These are phyloP conservation scores for Trogon surrucura DNA, from an alignment of 2,113 vertebrate genomes.

Conservation along the genomic window DNA sequence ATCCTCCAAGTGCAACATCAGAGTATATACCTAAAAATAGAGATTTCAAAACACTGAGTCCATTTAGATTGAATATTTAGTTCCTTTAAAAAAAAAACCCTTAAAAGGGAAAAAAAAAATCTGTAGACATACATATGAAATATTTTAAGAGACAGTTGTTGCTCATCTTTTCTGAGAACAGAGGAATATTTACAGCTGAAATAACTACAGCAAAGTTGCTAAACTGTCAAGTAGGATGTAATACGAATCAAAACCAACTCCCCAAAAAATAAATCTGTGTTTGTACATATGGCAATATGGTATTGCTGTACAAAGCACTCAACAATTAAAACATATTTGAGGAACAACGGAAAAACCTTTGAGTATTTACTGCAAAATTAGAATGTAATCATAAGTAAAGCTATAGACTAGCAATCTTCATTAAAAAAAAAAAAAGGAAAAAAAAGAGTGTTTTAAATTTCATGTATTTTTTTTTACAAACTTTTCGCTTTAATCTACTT, in stretches of 20 bases:
- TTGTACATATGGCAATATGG: not conserved
- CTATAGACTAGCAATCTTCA: not conserved
- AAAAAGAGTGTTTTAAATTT: not conserved
- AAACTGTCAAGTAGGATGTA: not conserved
- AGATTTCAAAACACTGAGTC: not conserved
- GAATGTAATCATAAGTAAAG: not conserved
- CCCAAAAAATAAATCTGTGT: not conserved
- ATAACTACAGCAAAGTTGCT: not conserved
- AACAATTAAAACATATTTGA: not conserved
- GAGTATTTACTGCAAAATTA: not conserved
- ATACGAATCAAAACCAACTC: not conserved
- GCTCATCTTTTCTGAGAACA: not conserved
- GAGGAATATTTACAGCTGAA: not conserved
- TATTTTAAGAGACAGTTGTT: not conserved
- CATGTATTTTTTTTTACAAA: not conserved
- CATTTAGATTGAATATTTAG: not conserved
- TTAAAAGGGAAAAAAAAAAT: not conserved
- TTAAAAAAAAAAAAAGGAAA: not conserved
- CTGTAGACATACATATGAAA: accelerated
- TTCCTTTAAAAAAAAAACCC: not conserved
- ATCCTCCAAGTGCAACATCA: not conserved
- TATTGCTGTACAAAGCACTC: not conserved
- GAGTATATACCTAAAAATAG: not conserved
- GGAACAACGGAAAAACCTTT: not conserved
- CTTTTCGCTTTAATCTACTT: not conserved